Conservation (phyloP, 2,113 vertebrate genomes). For the Neoarius graeffei region DNA sequence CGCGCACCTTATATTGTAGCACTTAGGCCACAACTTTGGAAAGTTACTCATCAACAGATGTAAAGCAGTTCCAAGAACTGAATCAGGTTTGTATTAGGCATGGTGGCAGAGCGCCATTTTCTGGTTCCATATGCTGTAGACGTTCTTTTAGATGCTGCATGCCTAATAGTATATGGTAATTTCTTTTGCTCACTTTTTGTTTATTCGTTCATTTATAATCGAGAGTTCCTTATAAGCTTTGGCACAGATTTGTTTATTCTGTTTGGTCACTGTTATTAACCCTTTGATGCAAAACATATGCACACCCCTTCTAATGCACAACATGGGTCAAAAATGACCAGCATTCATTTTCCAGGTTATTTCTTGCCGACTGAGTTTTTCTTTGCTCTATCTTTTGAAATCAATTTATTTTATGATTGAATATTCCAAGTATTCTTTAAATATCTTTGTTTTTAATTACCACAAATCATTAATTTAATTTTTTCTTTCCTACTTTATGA, state of each 20-base stretch:
- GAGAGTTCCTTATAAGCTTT: neutral
- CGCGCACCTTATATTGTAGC: neutral
- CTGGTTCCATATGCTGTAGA: neutral
- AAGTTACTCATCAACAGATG: conserved; percentile 7
- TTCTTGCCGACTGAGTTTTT: no score
- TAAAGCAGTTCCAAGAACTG: conserved; percentile 7
- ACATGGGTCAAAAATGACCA: no score
- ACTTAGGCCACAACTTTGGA: conserved; percentile 5
- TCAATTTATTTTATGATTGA: no score
- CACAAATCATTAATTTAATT: no score
- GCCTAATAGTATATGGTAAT: neutral
- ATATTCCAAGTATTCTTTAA: no score
- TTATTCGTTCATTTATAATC: neutral
- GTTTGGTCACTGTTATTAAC: neutral
- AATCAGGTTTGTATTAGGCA: conserved; percentile 7
- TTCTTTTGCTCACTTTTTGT: neutral
- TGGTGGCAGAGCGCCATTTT: neutral
- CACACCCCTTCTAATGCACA: no score
- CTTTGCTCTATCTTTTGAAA: no score
- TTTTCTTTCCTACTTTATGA: no score
- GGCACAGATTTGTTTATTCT: neutral
- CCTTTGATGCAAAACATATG: no score
- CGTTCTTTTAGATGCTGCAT: neutral
- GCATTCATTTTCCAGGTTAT: no score
- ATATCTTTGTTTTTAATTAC: no score